These are phyloP conservation scores for Diadromus collaris DNA, from an alignment of 2,888 invertebrate species.

Conservation along the genomic window DNA sequence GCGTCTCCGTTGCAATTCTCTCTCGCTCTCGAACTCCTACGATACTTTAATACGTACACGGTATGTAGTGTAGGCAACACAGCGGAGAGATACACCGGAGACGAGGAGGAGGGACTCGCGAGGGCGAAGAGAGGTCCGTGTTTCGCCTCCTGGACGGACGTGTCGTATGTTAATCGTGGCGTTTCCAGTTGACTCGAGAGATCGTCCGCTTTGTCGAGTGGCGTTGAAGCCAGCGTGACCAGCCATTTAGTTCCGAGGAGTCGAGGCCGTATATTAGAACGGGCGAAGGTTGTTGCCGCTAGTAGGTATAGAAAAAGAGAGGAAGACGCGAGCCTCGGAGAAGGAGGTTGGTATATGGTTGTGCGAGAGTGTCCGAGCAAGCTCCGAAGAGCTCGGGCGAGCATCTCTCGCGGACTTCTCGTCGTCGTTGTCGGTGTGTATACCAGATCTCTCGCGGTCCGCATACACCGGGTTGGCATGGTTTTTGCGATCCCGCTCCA, in stretches of 20 bases:
- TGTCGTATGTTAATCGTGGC: constrained; percentile 66
- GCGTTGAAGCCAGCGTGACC: constrained; percentile 63
- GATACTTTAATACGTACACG: constrained; percentile 51
- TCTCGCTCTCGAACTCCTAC: constrained; percentile 60
- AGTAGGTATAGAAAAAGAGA: constrained; percentile 18
- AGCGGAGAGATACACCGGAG: constrained; percentile 32
- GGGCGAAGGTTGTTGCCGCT: constrained; percentile 39
- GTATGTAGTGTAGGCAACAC: constrained; percentile 26
- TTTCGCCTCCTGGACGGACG: constrained; percentile 63
- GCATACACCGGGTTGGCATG: constrained; percentile 58
- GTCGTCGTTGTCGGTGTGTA: constrained; percentile 37
- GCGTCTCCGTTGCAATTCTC: constrained; percentile 48
- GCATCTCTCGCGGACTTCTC: constrained; percentile 46
- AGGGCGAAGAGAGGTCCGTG: constrained; percentile 54
- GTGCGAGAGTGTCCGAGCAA: constrained; percentile 40
- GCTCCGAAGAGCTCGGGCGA: constrained; percentile 24
- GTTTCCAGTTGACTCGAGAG: constrained; percentile 62
- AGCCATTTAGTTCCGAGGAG: constrained; percentile 63
- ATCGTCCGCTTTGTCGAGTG: constrained; percentile 62
- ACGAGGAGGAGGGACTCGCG: constrained; percentile 25
- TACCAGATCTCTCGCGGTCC: constrained; percentile 43
- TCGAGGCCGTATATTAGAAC: constrained; percentile 61
- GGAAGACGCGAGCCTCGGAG: not conserved
- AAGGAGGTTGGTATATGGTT: constrained; percentile 12
- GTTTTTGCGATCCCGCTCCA: constrained; percentile 59